A percentile compares a stretch with the other conserved stretches of the same genome.
Conservation (phyloP, 2,797 vertebrate genomes). For the Hydrolagus colliei region DNA sequence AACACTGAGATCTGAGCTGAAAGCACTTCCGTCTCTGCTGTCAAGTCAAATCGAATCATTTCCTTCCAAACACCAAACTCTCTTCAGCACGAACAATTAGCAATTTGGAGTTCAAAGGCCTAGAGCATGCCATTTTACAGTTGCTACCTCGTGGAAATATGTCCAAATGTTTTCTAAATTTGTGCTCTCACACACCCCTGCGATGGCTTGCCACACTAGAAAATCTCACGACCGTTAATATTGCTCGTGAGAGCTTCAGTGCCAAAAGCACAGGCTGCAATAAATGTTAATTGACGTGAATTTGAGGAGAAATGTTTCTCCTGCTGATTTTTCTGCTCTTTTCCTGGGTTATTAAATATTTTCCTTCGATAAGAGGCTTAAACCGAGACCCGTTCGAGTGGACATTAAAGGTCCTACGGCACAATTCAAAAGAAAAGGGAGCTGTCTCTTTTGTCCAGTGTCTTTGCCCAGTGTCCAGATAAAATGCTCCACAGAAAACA, state of each 20-base stretch:
- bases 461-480: no score
- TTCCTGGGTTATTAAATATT: not conserved
- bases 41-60: conserved; percentile 13
- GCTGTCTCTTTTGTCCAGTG: no score
- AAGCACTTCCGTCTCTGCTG: not conserved
- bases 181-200: not conserved
- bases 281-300: not conserved
- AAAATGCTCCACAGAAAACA: no score
- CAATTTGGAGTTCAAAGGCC: not conserved
- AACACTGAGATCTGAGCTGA: not conserved
- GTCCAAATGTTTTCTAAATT: not conserved
- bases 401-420: no score
- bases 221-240: not conserved
- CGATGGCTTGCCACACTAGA: not conserved
- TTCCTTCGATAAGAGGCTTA: not conserved
- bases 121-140: not conserved
- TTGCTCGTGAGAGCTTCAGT: not conserved
- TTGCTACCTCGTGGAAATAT: not conserved
- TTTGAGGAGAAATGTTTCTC: not conserved
- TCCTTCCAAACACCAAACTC: not conserved
- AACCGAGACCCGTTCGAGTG: not conserved
- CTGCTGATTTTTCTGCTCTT: not conserved
- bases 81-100: not conserved
- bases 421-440: no score
- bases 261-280: not conserved